A percentile compares a stretch with the other conserved stretches of the same genome.
Evolutionary conservation across 2,113 vertebrate species (phyloP).

Genomic region (Paradoxurus hermaphroditus): DNA sequence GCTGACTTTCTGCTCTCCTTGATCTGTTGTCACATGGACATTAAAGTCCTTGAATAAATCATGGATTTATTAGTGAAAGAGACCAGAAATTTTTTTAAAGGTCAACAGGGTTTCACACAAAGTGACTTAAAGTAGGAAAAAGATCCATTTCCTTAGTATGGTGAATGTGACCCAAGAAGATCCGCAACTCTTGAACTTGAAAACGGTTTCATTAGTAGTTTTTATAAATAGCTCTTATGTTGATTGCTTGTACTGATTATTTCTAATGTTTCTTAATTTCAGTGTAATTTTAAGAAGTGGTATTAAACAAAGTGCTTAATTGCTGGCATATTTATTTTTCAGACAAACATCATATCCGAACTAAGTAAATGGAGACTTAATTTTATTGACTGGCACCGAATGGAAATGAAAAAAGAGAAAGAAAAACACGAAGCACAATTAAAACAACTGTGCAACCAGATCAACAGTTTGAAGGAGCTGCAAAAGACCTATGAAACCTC

Average conservation of each 20-base stretch:
- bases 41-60: constrained; percentile 10
- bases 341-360: constrained; percentile 93
- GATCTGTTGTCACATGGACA: neutral
- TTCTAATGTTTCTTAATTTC: neutral
- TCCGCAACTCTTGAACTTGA: neutral
- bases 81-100: neutral
- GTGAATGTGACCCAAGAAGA: neutral
- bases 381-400: constrained; percentile 89
- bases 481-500: constrained; percentile 90
- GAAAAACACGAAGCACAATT: constrained; percentile 85
- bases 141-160: neutral
- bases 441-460: constrained; percentile 84
- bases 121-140: neutral
- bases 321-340: constrained; percentile 65
- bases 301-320: constrained; percentile 31
- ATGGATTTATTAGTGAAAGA: neutral
- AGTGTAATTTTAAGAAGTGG: neutral
- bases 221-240: neutral
- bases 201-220: neutral
- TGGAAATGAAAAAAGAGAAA: constrained; percentile 90
- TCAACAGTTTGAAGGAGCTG: constrained; percentile 88
- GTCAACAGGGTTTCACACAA: neutral
- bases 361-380: constrained; percentile 93
- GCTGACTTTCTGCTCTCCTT: neutral
- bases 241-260: neutral